Evolutionary conservation across 2,113 vertebrate species (phyloP).

Genomic region (Zapus hudsonius): DNA sequence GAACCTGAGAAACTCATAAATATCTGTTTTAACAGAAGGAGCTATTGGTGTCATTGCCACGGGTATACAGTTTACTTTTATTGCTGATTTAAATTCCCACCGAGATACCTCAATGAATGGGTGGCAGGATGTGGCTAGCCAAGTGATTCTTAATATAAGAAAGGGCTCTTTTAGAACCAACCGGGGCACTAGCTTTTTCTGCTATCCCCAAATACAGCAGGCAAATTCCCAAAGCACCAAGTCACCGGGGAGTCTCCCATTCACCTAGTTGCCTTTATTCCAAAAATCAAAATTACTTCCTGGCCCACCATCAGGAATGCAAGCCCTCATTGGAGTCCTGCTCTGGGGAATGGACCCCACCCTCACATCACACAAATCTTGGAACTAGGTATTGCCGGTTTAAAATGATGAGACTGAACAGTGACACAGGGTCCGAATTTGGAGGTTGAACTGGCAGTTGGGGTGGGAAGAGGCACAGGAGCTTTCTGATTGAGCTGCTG

Average conservation of each 20-base stretch:
- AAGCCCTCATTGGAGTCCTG: not conserved
- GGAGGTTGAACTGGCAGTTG: not conserved
- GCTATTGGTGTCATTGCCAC: not conserved
- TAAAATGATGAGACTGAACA: not conserved
- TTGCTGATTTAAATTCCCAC: conserved; percentile 37
- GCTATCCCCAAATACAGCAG: conserved; percentile 34
- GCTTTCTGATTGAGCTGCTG: not conserved
- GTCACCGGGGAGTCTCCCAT: not conserved
- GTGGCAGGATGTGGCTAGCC: conserved; percentile 44
- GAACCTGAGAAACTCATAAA: conserved; percentile 37
- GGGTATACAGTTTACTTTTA: conserved; percentile 36
- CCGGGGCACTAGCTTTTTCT: conserved; percentile 36
- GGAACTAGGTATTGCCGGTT: not conserved
- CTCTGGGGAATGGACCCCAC: not conserved
- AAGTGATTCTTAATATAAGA: conserved; percentile 12
- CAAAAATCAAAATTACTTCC: not conserved
- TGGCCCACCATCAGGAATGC: not conserved
- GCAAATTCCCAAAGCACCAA: conserved; percentile 1
- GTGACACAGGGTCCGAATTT: not conserved
- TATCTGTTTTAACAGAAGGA: not conserved
- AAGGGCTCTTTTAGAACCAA: conserved; percentile 64
- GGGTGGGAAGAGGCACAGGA: not conserved
- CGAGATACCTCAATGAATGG: not conserved
- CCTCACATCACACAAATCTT: not conserved
- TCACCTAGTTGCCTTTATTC: not conserved